Evolutionary conservation across 2,113 vertebrate genomes (phyloP).

Genomic region (Oenanthe melanoleuca): DNA sequence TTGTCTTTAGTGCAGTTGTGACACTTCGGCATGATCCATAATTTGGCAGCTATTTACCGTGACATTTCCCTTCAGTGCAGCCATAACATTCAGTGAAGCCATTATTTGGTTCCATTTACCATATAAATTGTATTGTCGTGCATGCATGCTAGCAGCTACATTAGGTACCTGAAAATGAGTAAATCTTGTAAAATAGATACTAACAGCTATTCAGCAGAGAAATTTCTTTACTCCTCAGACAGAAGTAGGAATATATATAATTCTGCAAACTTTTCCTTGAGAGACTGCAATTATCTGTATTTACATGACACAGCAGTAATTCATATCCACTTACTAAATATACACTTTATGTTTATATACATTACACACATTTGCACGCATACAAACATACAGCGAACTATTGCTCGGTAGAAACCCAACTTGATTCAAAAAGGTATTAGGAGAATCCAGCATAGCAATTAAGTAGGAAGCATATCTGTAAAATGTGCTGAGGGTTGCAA

Average conservation of each 20-base stretch:
- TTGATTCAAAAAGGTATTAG: constrained; percentile 41
- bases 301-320: constrained; percentile 35
- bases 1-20: constrained; percentile 85
- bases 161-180: constrained; percentile 83
- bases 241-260: constrained; percentile 46
- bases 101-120: constrained; percentile 88
- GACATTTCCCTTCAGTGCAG: constrained; percentile 86
- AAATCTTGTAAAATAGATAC: constrained; percentile 85
- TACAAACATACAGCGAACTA: neutral
- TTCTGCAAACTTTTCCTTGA: constrained; percentile 49
- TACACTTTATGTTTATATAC: neutral
- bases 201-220: constrained; percentile 72
- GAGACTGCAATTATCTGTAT: constrained; percentile 55
- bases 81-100: constrained; percentile 86
- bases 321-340: neutral
- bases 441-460: constrained; percentile 37
- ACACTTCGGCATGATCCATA: constrained; percentile 86
- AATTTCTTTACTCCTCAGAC: constrained; percentile 63
- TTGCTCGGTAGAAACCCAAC: constrained; percentile 30
- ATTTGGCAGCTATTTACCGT: constrained; percentile 88
- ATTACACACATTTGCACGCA: accelerated
- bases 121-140: constrained; percentile 89
- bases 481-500: constrained; percentile 50
- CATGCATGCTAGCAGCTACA: constrained; percentile 83
- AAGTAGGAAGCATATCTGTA: constrained; percentile 11